These are phyloP conservation scores for Laticauda colubrina DNA, from an alignment of 2,113 vertebrate species.

Conservation along the genomic window DNA sequence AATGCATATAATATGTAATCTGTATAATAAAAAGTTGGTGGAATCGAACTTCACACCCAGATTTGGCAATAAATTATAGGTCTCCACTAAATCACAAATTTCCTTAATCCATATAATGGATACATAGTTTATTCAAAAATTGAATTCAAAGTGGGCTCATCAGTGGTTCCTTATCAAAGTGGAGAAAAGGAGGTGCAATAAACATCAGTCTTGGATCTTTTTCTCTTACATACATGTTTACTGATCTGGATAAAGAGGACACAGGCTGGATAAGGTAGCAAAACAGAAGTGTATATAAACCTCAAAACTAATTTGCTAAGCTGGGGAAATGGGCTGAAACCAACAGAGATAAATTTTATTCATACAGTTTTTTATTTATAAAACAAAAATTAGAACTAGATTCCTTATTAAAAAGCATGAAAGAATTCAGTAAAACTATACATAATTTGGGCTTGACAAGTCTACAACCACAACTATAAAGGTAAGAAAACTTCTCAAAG, in stretches of 20 bases:
- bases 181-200: background rate
- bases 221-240: background rate
- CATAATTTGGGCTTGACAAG: background rate
- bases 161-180: background rate
- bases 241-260: background rate
- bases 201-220: background rate
- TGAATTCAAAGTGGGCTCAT: background rate
- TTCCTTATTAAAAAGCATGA: background rate
- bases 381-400: background rate
- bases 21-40: background rate
- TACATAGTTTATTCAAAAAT: background rate
- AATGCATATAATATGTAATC: background rate
- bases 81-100: background rate
- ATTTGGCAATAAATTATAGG: background rate
- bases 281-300: background rate
- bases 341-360: background rate
- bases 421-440: background rate
- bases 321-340: background rate
- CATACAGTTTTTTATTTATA: background rate
- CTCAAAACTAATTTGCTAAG: background rate
- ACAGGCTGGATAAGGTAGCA: background rate
- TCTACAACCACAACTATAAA: background rate
- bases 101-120: background rate
- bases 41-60: background rate
- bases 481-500: background rate